Base-by-base conservation (phyloP, 2,113 vertebrate species). In the Grammomys dolichurus region DNA sequence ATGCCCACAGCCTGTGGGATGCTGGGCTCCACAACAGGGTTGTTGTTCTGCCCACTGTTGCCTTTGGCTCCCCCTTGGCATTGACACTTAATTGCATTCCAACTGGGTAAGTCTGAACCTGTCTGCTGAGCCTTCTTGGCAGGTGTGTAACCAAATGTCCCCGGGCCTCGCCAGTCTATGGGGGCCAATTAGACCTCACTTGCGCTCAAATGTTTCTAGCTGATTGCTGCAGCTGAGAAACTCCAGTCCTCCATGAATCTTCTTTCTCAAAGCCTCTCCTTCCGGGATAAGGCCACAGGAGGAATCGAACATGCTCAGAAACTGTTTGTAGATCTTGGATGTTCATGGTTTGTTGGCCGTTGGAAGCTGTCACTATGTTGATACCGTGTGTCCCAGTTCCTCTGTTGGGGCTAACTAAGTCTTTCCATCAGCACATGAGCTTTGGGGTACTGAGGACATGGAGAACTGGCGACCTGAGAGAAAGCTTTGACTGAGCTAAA, bases 171-270 rank as follows among this genome's bases (percentile, higher is more conserved):
- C 60, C 80, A 88, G 72, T 81, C 94, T 97, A 36, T 58, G 48
- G 90, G 84, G 77, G 85, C 95, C 89, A 92, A 96, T 97, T 95
- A 97, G 86, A 91, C 77, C 46, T 69, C 56, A 78, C 90, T 95
- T 88, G 70, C 72, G 89, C 73, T 65, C 36, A 22, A 87, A 22
- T 60, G 80, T 92, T 94, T 46, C 89, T 58, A 89, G 65, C 60
- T 88, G 56, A 73, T 31, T 60, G 73, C 26, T 95, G 84, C n/a
- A 24, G 65, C 81, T 88, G 31, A n/a, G 43, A 58, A 75, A 75
- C 2, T 31, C 78, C 73, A 26, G 43, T 46, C 43, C 33, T 80
- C 54, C 28, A 4, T 14, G 11, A 46, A 43, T 82, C 20, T 13
- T 26, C 20, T 76, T 85, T 91, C 69, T 93, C 81, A 72, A 58